phyloP scores from a whole-genome alignment of 2,888 invertebrate genomes.

The Dilophus febrilis region DNA sequence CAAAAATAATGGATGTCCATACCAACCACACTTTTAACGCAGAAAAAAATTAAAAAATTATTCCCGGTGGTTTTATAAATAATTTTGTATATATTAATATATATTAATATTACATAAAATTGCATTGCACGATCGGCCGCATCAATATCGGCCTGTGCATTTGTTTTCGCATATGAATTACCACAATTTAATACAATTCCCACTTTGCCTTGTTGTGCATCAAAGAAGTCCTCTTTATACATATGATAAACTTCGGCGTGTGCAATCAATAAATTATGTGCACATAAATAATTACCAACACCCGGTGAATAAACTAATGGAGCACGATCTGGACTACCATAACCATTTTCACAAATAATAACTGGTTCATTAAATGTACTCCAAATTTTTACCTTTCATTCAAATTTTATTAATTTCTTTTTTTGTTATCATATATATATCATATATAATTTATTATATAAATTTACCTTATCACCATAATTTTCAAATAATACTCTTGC shows the following conservation, averaged over 20 bases:
- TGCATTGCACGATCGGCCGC: slow-evolving; percentile 12
- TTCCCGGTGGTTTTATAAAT: neutral
- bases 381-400: slow-evolving; percentile 32
- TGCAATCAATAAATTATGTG: slow-evolving; percentile 32
- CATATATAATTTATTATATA: too few relatives aligned
- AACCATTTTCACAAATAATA: slow-evolving; percentile 30
- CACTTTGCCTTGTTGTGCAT: slow-evolving; percentile 19
- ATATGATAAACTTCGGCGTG: slow-evolving; percentile 34
- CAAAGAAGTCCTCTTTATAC: slow-evolving; percentile 16
- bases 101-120: slow-evolving; percentile 32
- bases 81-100: slow-evolving; percentile 26
- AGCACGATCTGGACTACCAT: slow-evolving; percentile 27
- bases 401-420: too few relatives aligned
- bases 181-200: slow-evolving; percentile 18
- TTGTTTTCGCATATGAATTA: slow-evolving; percentile 15
- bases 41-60: slow-evolving; percentile 1
- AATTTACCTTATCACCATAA: slow-evolving; percentile 14
- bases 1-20: slow-evolving; percentile 16
- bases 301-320: slow-evolving; percentile 27
- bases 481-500: slow-evolving; percentile 21
- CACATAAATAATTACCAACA: slow-evolving; percentile 33
- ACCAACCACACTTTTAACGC: slow-evolving; percentile 30
- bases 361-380: slow-evolving; percentile 41
- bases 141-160: slow-evolving; percentile 9
- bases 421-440: too few relatives aligned